These are phyloP conservation scores for Maniola hyperantus DNA, from an alignment of 2,888 invertebrate species.

Conservation along the genomic window DNA sequence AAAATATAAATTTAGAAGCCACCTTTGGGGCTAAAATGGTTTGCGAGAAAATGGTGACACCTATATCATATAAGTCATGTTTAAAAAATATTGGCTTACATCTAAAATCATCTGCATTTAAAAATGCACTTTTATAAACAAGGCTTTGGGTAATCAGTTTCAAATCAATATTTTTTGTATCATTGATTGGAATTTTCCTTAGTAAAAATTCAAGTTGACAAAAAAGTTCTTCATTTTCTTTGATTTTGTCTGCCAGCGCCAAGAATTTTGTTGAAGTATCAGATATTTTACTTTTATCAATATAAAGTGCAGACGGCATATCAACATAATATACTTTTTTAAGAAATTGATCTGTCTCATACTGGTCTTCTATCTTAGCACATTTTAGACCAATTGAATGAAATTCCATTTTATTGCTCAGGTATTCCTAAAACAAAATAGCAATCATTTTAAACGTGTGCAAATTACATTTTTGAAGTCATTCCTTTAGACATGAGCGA, in stretches of 20 bases:
- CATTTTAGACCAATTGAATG: neutral
- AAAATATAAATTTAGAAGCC: no score
- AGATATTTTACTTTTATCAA: constrained; percentile 1
- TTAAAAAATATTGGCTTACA: constrained; percentile 20
- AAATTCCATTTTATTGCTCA: constrained; percentile 12
- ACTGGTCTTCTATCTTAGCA: neutral
- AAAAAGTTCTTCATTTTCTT: constrained; percentile 40
- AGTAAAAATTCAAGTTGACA: constrained; percentile 45
- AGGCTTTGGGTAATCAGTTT: constrained; percentile 43
- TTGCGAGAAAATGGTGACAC: no score
- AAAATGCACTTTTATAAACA: constrained; percentile 29
- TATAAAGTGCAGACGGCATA: neutral
- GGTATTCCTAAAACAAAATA: constrained; percentile 22
- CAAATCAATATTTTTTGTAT: constrained; percentile 42
- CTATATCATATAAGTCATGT: no score
- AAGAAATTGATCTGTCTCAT: neutral
- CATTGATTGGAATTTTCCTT: constrained; percentile 41
- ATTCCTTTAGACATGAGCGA: no score
- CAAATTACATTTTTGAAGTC: neutral
- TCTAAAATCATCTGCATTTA: constrained; percentile 7
- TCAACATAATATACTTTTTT: neutral
- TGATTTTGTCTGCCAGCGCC: constrained; percentile 37
- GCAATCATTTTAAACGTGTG: neutral
- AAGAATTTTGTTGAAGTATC: constrained; percentile 19
- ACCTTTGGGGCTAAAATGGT: no score